Conservation (phyloP, 2,113 vertebrate species). For the Eolophus roseicapilla region DNA sequence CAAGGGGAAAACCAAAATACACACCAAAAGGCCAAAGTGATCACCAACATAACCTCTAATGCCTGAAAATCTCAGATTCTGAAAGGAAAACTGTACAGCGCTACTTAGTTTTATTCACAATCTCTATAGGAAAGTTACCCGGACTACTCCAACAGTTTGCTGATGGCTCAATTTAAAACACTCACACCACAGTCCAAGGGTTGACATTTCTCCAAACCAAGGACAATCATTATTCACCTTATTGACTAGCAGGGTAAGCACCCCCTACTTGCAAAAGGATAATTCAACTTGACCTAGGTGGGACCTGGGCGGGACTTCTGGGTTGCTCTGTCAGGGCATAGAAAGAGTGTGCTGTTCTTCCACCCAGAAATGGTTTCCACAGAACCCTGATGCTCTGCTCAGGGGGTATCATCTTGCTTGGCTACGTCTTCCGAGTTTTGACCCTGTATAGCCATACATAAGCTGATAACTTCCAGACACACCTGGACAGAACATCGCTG, state of each 20-base stretch:
- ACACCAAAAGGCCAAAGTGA: background rate
- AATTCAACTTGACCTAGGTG: background rate
- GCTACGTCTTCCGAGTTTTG: background rate
- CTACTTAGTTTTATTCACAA: background rate
- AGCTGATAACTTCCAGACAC: background rate
- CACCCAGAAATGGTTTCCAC: background rate
- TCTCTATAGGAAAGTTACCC: background rate
- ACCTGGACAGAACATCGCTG: background rate
- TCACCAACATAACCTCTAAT: background rate
- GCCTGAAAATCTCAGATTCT: background rate
- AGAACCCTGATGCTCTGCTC: background rate
- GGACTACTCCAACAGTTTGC: background rate
- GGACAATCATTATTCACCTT: background rate
- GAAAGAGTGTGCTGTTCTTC: background rate
- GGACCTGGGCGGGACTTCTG: background rate
- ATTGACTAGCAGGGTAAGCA: background rate
- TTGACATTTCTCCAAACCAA: background rate
- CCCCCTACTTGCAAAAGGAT: background rate
- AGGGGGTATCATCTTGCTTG: background rate
- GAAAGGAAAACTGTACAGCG: background rate
- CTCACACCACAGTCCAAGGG: background rate
- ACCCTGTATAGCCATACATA: background rate
- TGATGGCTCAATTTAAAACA: background rate
- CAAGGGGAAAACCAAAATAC: background rate
- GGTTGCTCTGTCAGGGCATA: background rate